Evolutionary conservation across 2,113 vertebrate genomes (phyloP), one percentile per base, ranked within the genome.

Genomic region (Gymnocephalus cernua): DNA sequence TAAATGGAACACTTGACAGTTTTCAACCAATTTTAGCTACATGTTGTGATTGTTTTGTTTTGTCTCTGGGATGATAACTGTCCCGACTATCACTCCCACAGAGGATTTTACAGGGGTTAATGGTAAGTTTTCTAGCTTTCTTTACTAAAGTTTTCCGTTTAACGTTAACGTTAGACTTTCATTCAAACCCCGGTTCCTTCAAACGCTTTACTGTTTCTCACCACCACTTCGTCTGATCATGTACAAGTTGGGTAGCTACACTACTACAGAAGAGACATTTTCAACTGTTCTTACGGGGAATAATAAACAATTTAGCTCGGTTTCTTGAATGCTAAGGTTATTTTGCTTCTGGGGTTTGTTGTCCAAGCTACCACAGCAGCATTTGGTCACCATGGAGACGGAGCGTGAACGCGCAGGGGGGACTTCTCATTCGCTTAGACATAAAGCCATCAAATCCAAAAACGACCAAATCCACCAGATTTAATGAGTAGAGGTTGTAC

Each of bases 381-480:
- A 29, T 83, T 77, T 32, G 68, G 90, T 95, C 45, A 57, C 94
- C 91, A 94, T 95, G 88, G 94, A 76, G 65, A 96, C 78, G 61
- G 21, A 41, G 32, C 84, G 85, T 86, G 93, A 87, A 90, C 91
- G 92, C 93, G 94, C 92, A 86, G 15, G 18, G 14, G 15, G 14
- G 27, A 44, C 32, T 62, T 59, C 16, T 64, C 63, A 7, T 61
- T 66, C 62, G 41, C 27, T 62, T 41, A 4, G 25, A 29, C 15
- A 1, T 4, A 0, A 19, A 25, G 44, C 23, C 5, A 2, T 59
- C 47, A n/a, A 27, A 11, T 41, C 38, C 38, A 41, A 41, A 41
- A 41, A 41, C 38, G 8, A 41, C 10, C 38, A 41, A 63, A 57
- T 7, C 21, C 19, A 25, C 29, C 5, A 18, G 11, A 4, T 57